These are phyloP conservation scores for Gambusia affinis DNA, from an alignment of 2,113 vertebrate species.

Conservation along the genomic window DNA sequence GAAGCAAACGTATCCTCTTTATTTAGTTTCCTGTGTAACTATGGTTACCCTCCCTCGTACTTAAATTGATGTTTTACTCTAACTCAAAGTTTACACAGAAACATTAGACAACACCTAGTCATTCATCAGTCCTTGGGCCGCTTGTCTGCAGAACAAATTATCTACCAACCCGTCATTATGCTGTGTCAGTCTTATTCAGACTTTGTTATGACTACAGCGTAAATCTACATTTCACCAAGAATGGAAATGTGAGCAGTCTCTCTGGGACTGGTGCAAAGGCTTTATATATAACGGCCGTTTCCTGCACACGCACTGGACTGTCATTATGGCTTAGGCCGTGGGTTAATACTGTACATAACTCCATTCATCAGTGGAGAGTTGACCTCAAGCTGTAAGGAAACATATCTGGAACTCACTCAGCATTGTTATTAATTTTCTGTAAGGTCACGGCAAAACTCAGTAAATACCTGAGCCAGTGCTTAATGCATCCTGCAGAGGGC, in stretches of 20 bases:
- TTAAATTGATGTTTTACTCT: neutral
- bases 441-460: neutral
- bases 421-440: conserved; percentile 2
- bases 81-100: neutral
- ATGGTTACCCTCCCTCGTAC: neutral
- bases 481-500: conserved; percentile 44
- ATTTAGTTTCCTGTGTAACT: conserved; percentile 3
- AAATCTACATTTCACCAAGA: conserved; percentile 53
- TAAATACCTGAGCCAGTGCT: neutral
- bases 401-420: neutral
- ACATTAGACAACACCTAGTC: conserved; percentile 12
- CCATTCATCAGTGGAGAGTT: neutral
- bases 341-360: conserved; percentile 35
- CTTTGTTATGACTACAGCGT: conserved; percentile 57
- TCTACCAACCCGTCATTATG: conserved; percentile 21
- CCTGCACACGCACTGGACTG: conserved; percentile 27
- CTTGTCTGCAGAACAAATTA: conserved; percentile 28
- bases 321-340: conserved; percentile 35
- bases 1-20: neutral
- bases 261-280: conserved; percentile 22
- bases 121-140: conserved; percentile 13
- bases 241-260: conserved; percentile 55
- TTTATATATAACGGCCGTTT: conserved; percentile 28
- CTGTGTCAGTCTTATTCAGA: conserved; percentile 41
- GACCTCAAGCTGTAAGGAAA: conserved; percentile 8